These are phyloP conservation scores for Pelvicachromis taeniatus DNA, from an alignment of 2,113 vertebrate genomes.

Conservation along the genomic window DNA sequence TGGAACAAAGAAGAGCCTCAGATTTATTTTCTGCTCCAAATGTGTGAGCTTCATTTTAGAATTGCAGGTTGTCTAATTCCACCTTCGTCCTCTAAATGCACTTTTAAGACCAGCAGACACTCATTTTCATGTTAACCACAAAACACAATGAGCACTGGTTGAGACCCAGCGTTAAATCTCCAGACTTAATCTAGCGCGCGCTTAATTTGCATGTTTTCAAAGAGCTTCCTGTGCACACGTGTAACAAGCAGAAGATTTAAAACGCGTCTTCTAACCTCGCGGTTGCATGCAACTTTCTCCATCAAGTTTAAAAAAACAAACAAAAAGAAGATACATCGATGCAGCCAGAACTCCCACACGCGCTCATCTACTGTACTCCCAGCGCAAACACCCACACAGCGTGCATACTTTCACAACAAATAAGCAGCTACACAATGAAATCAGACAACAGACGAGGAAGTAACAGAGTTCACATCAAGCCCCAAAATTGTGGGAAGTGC, in stretches of 20 bases:
- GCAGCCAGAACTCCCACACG: conserved; percentile 18
- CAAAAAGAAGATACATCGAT: not conserved
- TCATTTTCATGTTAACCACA: not conserved
- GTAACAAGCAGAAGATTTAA: not conserved
- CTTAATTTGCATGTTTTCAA: not conserved
- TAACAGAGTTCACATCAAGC: not conserved
- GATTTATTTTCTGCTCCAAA: not conserved
- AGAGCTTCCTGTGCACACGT: not conserved
- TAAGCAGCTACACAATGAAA: not conserved
- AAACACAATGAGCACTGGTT: not conserved
- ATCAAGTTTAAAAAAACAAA: not conserved
- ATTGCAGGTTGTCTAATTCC: not conserved
- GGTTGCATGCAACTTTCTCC: not conserved
- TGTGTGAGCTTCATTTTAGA: not conserved
- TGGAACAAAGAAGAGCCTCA: not conserved
- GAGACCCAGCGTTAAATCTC: not conserved
- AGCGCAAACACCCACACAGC: conserved; percentile 1
- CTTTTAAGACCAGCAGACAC: not conserved
- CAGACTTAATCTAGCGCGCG: not conserved
- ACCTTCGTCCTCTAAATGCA: not conserved
- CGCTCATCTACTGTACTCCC: not conserved
- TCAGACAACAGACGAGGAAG: not conserved
- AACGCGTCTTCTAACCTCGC: not conserved
- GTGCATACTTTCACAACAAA: not conserved
- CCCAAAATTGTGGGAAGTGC: not conserved